Percentiles rank a stretch among this genome's conserved stretches.
These are phyloP conservation scores for Lepus americanus DNA, from an alignment of 2,113 vertebrate genomes.

Conservation along the genomic window DNA sequence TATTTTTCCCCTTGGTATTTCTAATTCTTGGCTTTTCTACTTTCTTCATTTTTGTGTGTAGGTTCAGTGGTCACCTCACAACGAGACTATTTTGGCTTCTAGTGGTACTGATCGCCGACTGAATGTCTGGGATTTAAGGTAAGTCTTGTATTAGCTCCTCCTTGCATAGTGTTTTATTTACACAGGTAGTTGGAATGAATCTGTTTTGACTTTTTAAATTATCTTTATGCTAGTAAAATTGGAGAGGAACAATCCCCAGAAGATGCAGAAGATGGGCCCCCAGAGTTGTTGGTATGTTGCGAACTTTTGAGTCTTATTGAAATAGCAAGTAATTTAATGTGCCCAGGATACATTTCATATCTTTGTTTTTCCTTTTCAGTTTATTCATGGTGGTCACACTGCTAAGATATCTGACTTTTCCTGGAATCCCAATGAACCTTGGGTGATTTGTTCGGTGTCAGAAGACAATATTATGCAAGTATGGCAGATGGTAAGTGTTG, in stretches of 20 bases:
- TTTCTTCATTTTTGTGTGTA: conserved; percentile 74
- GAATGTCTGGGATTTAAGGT: conserved; percentile 99
- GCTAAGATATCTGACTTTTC: conserved; percentile 99
- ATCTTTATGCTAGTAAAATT: conserved; percentile 93
- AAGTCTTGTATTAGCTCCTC: conserved; percentile 50
- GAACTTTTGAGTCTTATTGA: neutral
- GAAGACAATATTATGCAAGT: conserved; percentile 99
- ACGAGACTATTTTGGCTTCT: conserved; percentile 98
- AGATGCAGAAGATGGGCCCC: conserved; percentile 98
- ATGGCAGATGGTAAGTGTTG: conserved; percentile 96
- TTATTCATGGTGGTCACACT: conserved; percentile 98
- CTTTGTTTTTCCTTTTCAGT: conserved; percentile 82
- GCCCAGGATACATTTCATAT: neutral
- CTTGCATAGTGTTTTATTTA: conserved; percentile 5
- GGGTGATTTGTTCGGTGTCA: conserved; percentile 99
- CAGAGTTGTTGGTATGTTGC: conserved; percentile 96
- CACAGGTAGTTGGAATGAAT: conserved; percentile 83
- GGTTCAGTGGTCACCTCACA: conserved; percentile 99
- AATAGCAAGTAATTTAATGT: neutral
- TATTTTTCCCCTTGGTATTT: neutral
- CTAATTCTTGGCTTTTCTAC: neutral
- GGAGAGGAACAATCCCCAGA: conserved; percentile 99
- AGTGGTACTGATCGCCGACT: conserved; percentile 98
- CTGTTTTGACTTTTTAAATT: neutral
- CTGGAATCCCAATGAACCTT: conserved; percentile 99